Percentiles rank a stretch among this genome's conserved stretches.
These are phyloP conservation scores for Drosophila pachea DNA, from an alignment of 1,140 invertebrate species.

Conservation along the genomic window DNA sequence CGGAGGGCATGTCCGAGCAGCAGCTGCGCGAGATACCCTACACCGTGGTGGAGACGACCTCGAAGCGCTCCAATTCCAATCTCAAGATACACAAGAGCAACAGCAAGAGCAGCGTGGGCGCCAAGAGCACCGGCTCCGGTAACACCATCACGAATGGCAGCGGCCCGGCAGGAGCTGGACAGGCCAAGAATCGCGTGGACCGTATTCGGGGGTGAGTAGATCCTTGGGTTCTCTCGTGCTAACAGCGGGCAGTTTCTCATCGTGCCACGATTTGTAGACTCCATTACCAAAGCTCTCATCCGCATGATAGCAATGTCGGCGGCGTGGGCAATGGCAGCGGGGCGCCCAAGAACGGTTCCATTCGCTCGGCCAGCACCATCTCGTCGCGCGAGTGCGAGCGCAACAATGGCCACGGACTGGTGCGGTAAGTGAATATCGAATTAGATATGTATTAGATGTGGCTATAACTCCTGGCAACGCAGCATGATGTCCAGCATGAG, in stretches of 20 bases:
- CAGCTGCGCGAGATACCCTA: conserved; percentile 95
- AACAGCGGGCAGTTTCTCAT: conserved; percentile 25
- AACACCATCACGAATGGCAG: conserved; percentile 75
- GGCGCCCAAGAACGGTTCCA: conserved; percentile 75
- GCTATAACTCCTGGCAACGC: background rate
- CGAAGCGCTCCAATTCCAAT: conserved; percentile 73
- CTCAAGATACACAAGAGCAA: conserved; percentile 78
- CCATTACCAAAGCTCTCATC: conserved; percentile 78
- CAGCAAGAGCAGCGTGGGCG: conserved; percentile 75
- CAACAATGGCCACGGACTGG: conserved; percentile 65
- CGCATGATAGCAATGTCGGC: conserved; percentile 61
- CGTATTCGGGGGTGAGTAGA: conserved; percentile 72
- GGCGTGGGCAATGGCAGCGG: conserved; percentile 40
- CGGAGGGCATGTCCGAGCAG: conserved; percentile 91
- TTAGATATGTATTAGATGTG: no score
- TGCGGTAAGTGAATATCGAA: conserved; percentile 54
- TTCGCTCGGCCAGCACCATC: conserved; percentile 76
- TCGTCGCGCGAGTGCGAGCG: conserved; percentile 75
- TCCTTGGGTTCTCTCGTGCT: background rate
- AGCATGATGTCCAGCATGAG: conserved; percentile 79
- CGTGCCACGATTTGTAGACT: conserved; percentile 55
- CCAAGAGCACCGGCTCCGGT: conserved; percentile 75
- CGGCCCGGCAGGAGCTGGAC: conserved; percentile 55
- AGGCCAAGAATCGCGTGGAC: conserved; percentile 75
- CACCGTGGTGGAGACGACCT: conserved; percentile 89